Conservation (phyloP, 1,140 invertebrate genomes). For the Scaptodrosophila lebanonensis region DNA sequence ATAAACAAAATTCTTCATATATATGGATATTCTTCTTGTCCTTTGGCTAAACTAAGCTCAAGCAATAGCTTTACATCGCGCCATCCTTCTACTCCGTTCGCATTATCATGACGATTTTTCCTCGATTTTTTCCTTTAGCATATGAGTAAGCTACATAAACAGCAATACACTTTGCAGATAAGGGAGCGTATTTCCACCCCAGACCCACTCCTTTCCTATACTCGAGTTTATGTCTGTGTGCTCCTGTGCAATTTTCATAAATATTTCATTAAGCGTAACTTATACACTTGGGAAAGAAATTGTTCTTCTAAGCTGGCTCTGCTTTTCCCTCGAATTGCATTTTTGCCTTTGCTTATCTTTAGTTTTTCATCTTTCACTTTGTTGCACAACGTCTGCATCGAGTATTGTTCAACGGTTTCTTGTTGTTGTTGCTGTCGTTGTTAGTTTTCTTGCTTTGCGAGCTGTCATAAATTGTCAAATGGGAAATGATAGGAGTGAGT, state of each 20-base stretch:
- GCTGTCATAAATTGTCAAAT: conserved; percentile 67
- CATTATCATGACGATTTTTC: no score
- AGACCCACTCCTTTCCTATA: neutral
- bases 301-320: conserved; percentile 34
- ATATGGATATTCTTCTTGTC: no score
- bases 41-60: no score
- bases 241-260: conserved; percentile 61
- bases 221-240: neutral
- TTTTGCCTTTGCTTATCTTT: conserved; percentile 52
- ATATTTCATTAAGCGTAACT: conserved; percentile 68
- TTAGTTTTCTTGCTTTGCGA: no score
- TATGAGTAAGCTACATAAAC: no score
- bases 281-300: conserved; percentile 38
- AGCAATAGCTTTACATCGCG: no score
- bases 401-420: conserved; percentile 34
- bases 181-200: neutral
- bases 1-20: no score
- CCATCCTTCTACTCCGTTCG: no score
- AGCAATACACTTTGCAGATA: no score
- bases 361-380: conserved; percentile 42
- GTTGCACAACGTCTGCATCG: conserved; percentile 6
- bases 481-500: conserved; percentile 1
- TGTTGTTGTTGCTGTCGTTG: conserved; percentile 44
- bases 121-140: neutral
- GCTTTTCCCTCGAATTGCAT: neutral